Evolutionary conservation across 2,888 invertebrate genomes (phyloP).

Genomic region (Ectropis crepuscularia): DNA sequence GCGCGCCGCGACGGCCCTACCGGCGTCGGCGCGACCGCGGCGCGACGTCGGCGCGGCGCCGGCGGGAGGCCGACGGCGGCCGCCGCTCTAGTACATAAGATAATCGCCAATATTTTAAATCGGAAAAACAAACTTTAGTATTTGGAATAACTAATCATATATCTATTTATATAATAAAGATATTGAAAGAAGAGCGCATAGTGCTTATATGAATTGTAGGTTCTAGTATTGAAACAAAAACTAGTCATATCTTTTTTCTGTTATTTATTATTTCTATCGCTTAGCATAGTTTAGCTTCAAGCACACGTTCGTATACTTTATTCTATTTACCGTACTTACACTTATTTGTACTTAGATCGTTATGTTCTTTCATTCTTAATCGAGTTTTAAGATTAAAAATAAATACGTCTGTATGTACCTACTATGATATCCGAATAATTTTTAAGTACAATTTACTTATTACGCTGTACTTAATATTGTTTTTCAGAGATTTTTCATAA

Average conservation of each 20-base stretch:
- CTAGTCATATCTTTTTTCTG: constrained; percentile 83
- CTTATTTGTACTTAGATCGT: constrained; percentile 47
- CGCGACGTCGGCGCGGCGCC: not conserved
- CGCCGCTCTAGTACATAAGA: constrained; percentile 74
- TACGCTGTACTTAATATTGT: constrained; percentile 38
- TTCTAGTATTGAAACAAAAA: constrained; percentile 79
- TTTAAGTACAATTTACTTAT: constrained; percentile 29
- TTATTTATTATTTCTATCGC: constrained; percentile 79
- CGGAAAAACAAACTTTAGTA: constrained; percentile 77
- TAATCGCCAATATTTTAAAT: constrained; percentile 83
- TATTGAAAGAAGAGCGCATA: constrained; percentile 83
- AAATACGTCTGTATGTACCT: constrained; percentile 26
- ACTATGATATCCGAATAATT: constrained; percentile 20
- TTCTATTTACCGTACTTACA: constrained; percentile 53
- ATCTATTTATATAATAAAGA: constrained; percentile 82
- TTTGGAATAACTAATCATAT: constrained; percentile 81
- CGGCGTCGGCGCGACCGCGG: not conserved
- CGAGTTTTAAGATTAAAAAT: constrained; percentile 34
- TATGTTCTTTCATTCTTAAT: constrained; percentile 44
- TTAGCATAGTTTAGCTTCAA: constrained; percentile 85
- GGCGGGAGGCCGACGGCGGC: constrained; percentile 26
- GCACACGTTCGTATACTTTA: constrained; percentile 67
- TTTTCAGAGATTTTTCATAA: constrained; percentile 65
- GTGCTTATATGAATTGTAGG: constrained; percentile 83
- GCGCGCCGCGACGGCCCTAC: constrained; percentile 24